Evolutionary conservation across 2,113 vertebrate genomes (phyloP), one percentile per base, ranked within the genome.

Genomic region (Megaceryle torquata): DNA sequence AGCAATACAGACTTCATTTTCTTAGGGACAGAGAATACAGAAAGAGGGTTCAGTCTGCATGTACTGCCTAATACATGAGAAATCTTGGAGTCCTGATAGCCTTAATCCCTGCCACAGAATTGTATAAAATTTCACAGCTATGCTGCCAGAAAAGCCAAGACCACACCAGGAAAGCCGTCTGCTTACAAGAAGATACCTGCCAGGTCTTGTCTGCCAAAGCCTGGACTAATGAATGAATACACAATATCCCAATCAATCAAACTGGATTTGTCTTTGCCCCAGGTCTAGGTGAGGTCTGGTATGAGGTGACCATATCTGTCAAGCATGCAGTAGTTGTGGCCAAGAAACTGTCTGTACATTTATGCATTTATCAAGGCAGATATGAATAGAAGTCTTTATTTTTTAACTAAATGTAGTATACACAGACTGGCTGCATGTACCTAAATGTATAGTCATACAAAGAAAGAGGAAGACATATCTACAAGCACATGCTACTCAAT

Each of bases 71-170:
- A 95, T 89, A 88, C 37, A 92, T 92, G 95, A 97, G 92, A 97
- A 98, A 95, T 95, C 84, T 91, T 93, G 76, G 97, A 98, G 97
- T 95, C 88, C 82, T 97, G 97, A 98, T 97, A 98, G 95, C 95
- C 95, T 97, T 98, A 98, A 98, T 98, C 96, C 97, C 82, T 8
- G 76, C 98, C 97, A 94, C 97, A 98, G 97, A 97, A 98, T 97
- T 96, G 89, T 98, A 98, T 98, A 98, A 98, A 98, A 98, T 98
- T 98, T 98, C 98, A 98, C 97, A 97, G 97, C 92, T 97, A 97
- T 97, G 95, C 98, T 98, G 97, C 98, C 97, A 97, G 97, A 97
- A 97, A 98, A 98, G 97, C 96, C 96, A 97, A 96, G 98, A 98
- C 98, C 98, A 98, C 98, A 98, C 98, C 96, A 98, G 96, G 96